These are phyloP conservation scores for Clarias macrocephalus DNA, from an alignment of 2,113 vertebrate species.

Conservation along the genomic window DNA sequence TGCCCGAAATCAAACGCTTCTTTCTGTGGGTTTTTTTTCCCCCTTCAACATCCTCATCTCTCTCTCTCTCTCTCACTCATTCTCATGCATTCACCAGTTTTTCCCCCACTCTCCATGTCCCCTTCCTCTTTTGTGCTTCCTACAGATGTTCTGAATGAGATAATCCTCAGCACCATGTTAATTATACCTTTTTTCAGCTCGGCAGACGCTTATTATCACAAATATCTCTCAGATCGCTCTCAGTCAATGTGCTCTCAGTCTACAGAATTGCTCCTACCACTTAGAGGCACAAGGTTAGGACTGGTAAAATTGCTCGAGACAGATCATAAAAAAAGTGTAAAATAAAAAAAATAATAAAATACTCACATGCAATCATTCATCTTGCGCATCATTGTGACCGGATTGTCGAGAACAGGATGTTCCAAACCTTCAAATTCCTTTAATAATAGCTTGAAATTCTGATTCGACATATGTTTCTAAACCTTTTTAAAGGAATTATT, in stretches of 20 bases:
- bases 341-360: neutral
- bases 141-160: conserved; percentile 29
- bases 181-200: neutral
- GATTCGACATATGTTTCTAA: neutral
- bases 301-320: neutral
- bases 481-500: neutral
- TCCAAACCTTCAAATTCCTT: neutral
- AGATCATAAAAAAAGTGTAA: neutral
- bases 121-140: conserved; percentile 12
- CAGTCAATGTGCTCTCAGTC: neutral
- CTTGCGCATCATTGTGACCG: neutral
- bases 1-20: conserved; percentile 2
- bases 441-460: neutral
- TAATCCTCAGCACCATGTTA: conserved; percentile 17
- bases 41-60: neutral
- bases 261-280: neutral
- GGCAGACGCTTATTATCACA: neutral
- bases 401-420: neutral
- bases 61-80: neutral
- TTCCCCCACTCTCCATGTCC: conserved; percentile 22
- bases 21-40: neutral
- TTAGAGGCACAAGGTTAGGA: neutral
- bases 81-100: neutral
- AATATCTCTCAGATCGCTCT: neutral
- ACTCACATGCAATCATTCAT: neutral